These are phyloP conservation scores for Rhizomys pruinosus DNA, from an alignment of 2,113 vertebrate species.

Conservation along the genomic window DNA sequence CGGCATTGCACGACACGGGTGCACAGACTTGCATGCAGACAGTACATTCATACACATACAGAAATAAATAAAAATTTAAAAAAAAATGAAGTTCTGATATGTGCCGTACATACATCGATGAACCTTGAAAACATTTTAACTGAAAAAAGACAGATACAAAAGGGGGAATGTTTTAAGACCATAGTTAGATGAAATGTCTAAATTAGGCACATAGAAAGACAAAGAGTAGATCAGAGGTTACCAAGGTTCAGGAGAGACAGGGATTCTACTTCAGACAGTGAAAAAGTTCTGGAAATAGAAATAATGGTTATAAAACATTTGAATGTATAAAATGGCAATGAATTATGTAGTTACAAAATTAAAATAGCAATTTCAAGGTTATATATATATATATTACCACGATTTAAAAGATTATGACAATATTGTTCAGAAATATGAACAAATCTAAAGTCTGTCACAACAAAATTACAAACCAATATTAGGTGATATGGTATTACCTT, in stretches of 20 bases:
- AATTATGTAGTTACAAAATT: background rate
- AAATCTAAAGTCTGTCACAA: conserved; percentile 9
- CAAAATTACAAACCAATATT: conserved; percentile 27
- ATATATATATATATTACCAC: background rate
- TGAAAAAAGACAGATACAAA: background rate
- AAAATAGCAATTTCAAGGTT: background rate
- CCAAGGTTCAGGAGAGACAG: background rate
- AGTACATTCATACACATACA: too few species aligned
- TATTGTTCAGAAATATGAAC: conserved; percentile 17
- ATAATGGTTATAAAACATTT: background rate
- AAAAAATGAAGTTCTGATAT: too few species aligned
- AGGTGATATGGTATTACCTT: background rate
- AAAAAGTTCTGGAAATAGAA: background rate
- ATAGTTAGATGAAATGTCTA: background rate
- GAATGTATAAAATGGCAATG: background rate
- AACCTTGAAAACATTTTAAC: conserved; percentile 20
- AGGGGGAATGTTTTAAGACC: background rate
- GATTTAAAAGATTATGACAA: conserved; percentile 21
- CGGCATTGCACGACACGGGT: too few species aligned
- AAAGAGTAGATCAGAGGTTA: background rate
- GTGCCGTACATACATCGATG: background rate
- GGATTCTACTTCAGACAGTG: background rate
- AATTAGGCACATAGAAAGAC: conserved; percentile 24
- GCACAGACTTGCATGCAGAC: too few species aligned
- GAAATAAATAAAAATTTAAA: too few species aligned